Base-by-base conservation (phyloP, 2,888 invertebrate species). In the Trissolcus japonicus region DNA sequence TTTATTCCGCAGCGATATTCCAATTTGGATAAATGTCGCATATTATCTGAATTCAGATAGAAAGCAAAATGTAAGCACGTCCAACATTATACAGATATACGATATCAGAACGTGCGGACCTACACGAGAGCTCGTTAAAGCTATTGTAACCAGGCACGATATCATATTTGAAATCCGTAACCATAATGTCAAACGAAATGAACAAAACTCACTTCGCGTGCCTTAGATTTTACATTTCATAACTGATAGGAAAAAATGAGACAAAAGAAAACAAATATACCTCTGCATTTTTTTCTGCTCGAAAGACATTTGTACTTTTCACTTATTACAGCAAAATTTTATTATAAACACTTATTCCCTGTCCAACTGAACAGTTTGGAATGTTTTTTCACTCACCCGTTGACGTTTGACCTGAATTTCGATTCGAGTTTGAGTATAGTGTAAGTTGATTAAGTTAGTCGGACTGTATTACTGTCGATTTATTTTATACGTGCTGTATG, bases 41-140 rank as follows among this genome's bases (percentile, higher is more conserved):
- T 68, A 78, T 71, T 78, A 75, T 78, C 67, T 75, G 71, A 60
- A 74, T 78, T 56, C 29, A 78, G 68, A 78, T 75, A 75, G 72
- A 72, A 78, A 66, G 71, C 71, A 67, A 61, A 61, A 74, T 63
- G 66, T 72, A 78, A 78, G 72, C 67, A 75, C 71, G 75, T 78
- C 51, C 63, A 72, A 63, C 59, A 62, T 62, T 67, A 74, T 62
- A 67, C 73, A 59, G 67, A 72, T 72, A 63, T 67, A 71, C 63
- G 71, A 59, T 78, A 78, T 78, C 71, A 65, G 67, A 54, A 72
- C 72, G 78, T 68, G 75, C 68, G 16, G 69, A 71, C 63, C 61
- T 17, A 61, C 63, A 60, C 61, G 56, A 29, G 61, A 35, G 35
- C 69, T 71, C 71, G 78, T 71, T 71, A 71, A 66, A 78, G 67